phyloP scores from a whole-genome alignment of 2,888 invertebrate species.

The Pollenia labialis region DNA sequence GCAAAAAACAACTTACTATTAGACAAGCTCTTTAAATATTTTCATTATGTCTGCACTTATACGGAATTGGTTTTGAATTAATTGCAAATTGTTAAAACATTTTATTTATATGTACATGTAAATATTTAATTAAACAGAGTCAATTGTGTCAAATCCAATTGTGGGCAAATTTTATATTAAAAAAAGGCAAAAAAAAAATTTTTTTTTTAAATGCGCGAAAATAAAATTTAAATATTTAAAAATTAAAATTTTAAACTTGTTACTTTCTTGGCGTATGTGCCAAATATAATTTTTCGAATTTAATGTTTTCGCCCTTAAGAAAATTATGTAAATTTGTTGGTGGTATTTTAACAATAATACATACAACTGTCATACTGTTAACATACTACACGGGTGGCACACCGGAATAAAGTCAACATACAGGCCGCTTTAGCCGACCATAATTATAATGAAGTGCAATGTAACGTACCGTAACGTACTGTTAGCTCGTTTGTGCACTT shows the following conservation, averaged over 20 bases:
- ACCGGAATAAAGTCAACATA: too few relatives aligned
- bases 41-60: background rate
- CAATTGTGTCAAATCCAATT: background rate
- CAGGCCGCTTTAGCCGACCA: too few relatives aligned
- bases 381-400: too few relatives aligned
- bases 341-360: background rate
- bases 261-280: background rate
- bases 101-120: too few relatives aligned
- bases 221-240: background rate
- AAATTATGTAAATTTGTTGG: constrained; percentile 28
- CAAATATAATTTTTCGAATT: constrained; percentile 33
- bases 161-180: background rate
- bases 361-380: too few relatives aligned
- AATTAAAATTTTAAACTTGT: background rate
- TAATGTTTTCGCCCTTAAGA: constrained; percentile 1
- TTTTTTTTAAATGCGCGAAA: background rate
- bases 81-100: background rate
- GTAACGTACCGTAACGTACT: too few relatives aligned
- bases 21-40: constrained; percentile 2
- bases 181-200: background rate
- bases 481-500: too few relatives aligned
- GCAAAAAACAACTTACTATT: background rate
- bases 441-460: too few relatives aligned
- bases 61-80: constrained; percentile 8
- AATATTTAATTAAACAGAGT: too few relatives aligned